A percentile compares a stretch with the other conserved stretches of the same genome.
These are phyloP conservation scores for Drosophila saltans DNA, from an alignment of 1,140 invertebrate species.

Conservation along the genomic window DNA sequence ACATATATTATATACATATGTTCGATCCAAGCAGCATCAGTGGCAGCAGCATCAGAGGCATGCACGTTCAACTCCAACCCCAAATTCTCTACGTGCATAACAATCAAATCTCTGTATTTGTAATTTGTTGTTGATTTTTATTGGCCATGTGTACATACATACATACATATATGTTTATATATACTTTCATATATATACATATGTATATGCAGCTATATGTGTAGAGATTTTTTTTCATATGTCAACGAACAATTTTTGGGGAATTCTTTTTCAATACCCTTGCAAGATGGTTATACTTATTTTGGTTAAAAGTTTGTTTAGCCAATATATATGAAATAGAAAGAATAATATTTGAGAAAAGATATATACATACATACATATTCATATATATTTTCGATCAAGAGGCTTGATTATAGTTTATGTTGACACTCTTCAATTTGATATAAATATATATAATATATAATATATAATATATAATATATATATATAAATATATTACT, in stretches of 20 bases:
- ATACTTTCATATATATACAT: neutral
- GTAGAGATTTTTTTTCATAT: constrained; percentile 56
- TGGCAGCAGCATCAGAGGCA: constrained; percentile 46
- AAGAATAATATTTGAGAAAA: too few species aligned
- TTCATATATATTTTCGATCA: too few species aligned
- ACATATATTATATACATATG: neutral
- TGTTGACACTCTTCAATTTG: too few species aligned
- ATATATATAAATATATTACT: too few species aligned
- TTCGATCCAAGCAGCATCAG: constrained; percentile 46
- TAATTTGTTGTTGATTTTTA: constrained; percentile 60
- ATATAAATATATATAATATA: too few species aligned
- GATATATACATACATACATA: too few species aligned
- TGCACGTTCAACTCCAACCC: constrained; percentile 1
- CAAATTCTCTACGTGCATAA: constrained; percentile 62
- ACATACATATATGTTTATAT: neutral
- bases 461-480: too few species aligned
- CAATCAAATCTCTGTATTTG: constrained; percentile 73
- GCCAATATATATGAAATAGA: too few species aligned
- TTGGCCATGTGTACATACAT: constrained; percentile 1
- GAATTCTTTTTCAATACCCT: neutral
- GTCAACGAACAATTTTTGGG: constrained; percentile 52
- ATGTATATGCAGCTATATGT: neutral
- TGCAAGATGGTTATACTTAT: neutral
- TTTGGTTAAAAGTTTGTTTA: too few species aligned
- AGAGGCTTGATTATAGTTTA: too few species aligned